phyloP scores from a whole-genome alignment of 2,113 vertebrate genomes.

The Leptocoma aspasia region DNA sequence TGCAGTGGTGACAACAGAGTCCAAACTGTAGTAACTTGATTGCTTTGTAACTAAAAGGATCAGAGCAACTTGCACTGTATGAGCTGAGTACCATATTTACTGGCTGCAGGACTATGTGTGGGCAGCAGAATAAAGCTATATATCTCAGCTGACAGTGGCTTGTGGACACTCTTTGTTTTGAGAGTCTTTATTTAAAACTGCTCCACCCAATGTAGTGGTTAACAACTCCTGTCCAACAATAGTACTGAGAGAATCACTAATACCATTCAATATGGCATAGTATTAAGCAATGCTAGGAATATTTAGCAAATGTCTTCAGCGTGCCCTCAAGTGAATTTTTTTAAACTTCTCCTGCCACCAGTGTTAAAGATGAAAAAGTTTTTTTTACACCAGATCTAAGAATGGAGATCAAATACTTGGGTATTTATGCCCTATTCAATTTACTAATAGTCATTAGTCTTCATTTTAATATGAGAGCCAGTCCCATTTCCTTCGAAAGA shows the following conservation, averaged over 20 bases:
- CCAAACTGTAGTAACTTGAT: not conserved
- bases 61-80: not conserved
- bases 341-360: not conserved
- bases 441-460: constrained; percentile 6
- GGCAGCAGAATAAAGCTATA: not conserved
- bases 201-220: not conserved
- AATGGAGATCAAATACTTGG: not conserved
- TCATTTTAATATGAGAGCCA: not conserved
- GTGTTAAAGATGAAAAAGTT: not conserved
- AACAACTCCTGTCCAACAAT: not conserved
- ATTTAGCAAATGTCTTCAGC: not conserved
- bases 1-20: not conserved
- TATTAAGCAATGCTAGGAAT: not conserved
- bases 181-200: not conserved
- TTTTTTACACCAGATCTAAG: not conserved
- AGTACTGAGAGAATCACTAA: not conserved
- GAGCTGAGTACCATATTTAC: not conserved
- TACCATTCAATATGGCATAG: not conserved
- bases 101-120: not conserved
- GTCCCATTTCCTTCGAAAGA: not conserved
- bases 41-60: not conserved
- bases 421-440: not conserved
- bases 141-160: not conserved
- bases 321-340: not conserved
- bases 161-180: not conserved